Conservation (phyloP, 2,113 vertebrate genomes). For the Corvus hawaiiensis region DNA sequence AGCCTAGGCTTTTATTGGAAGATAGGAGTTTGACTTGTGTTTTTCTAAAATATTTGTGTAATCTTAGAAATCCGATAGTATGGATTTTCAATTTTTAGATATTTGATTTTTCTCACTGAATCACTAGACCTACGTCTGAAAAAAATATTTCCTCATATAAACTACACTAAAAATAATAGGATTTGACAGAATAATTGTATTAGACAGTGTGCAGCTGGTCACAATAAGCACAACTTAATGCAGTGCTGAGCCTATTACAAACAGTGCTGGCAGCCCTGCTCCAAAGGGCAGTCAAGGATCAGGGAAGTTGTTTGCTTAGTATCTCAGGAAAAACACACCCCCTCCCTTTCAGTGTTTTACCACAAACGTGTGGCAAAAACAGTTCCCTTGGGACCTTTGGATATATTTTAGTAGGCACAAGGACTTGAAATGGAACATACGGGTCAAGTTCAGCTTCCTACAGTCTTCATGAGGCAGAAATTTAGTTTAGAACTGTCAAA, state of each 20-base stretch:
- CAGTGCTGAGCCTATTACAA: constrained; percentile 32
- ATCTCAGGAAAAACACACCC: not conserved
- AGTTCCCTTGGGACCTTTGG: not conserved
- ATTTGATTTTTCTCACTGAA: not conserved
- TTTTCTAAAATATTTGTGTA: not conserved
- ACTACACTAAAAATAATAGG: not conserved
- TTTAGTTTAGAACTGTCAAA: not conserved
- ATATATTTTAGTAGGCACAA: not conserved
- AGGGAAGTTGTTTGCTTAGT: not conserved
- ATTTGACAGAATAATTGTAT: constrained; percentile 28
- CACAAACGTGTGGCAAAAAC: not conserved
- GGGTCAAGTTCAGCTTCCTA: not conserved
- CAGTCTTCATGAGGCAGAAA: not conserved
- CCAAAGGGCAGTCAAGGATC: constrained; percentile 19
- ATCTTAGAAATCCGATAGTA: not conserved
- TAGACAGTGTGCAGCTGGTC: not conserved
- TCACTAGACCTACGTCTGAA: not conserved
- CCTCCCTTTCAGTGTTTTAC: not conserved
- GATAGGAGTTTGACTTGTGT: not conserved
- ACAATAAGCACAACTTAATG: not conserved
- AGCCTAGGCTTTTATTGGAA: not conserved
- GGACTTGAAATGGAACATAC: not conserved
- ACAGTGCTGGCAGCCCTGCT: not conserved
- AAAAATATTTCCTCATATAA: not conserved
- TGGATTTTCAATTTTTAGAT: not conserved